Conservation (phyloP, 2,113 vertebrate genomes). For the Zeus faber region DNA sequence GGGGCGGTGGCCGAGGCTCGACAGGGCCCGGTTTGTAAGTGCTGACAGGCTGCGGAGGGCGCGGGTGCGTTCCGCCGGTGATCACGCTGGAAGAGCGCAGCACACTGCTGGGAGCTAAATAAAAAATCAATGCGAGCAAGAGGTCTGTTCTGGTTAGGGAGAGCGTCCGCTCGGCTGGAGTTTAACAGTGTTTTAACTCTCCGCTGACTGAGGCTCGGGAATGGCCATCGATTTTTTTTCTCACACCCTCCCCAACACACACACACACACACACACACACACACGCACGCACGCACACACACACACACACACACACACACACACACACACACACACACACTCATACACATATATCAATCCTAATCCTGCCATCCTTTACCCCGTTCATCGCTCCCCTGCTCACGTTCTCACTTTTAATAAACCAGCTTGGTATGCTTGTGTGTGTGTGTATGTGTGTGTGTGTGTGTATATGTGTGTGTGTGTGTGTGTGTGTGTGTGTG, state of each 20-base stretch:
- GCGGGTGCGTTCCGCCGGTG: neutral
- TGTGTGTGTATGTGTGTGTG: conserved; percentile 16
- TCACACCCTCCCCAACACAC: neutral
- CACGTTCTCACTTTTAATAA: conserved; percentile 68
- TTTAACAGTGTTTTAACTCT: conserved; percentile 66
- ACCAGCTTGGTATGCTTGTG: conserved; percentile 47
- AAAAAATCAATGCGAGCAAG: conserved; percentile 62
- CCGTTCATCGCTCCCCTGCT: conserved; percentile 30
- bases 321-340: no score
- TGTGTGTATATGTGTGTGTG: conserved; percentile 2
- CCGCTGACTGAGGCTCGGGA: conserved; percentile 58
- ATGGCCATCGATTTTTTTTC: conserved; percentile 71
- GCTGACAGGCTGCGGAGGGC: conserved; percentile 57
- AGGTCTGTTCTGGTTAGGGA: conserved; percentile 57
- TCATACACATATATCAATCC: no score
- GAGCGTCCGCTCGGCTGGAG: conserved; percentile 45
- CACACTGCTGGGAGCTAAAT: conserved; percentile 69
- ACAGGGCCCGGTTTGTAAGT: conserved; percentile 62
- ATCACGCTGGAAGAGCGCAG: no score
- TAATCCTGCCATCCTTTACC: conserved; percentile 2
- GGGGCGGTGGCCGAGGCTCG: conserved; percentile 19
- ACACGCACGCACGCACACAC: no score
- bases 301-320: no score
- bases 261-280: neutral
- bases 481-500: neutral